These are phyloP conservation scores for Drosophila sordidula DNA, from an alignment of 2,888 invertebrate species.

Conservation along the genomic window DNA sequence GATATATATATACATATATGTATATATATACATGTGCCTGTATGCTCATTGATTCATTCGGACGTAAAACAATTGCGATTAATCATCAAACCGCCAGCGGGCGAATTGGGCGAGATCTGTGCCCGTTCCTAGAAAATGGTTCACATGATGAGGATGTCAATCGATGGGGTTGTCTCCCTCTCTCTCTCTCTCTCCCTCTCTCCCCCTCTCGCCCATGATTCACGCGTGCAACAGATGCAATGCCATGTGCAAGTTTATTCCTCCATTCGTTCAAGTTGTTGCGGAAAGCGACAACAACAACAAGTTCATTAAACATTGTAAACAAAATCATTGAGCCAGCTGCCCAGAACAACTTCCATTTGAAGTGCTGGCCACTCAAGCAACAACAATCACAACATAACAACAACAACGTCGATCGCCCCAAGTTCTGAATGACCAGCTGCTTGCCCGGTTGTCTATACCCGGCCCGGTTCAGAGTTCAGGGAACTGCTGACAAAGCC, in stretches of 20 bases:
- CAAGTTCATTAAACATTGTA: slow-evolving; percentile 55
- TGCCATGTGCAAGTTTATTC: slow-evolving; percentile 43
- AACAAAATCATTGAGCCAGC: slow-evolving; percentile 63
- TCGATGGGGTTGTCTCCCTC: slow-evolving; percentile 1
- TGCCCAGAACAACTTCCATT: slow-evolving; percentile 38
- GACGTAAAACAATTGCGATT: slow-evolving; percentile 42
- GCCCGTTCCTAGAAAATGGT: slow-evolving; percentile 27
- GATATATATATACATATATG: background rate
- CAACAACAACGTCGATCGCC: slow-evolving; percentile 1
- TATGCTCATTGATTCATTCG: slow-evolving; percentile 39
- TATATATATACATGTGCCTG: background rate
- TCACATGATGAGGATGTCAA: slow-evolving; percentile 5
- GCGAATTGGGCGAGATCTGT: slow-evolving; percentile 7
- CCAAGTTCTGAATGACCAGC: slow-evolving; percentile 16
- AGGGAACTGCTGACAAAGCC: slow-evolving; percentile 28
- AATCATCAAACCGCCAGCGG: slow-evolving; percentile 38
- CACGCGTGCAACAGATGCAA: slow-evolving; percentile 21
- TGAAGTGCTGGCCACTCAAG: slow-evolving; percentile 53
- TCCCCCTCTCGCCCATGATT: slow-evolving; percentile 19
- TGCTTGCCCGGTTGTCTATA: slow-evolving; percentile 14
- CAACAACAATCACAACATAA: slow-evolving; percentile 15
- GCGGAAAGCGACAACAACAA: slow-evolving; percentile 30
- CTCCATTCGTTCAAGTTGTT: slow-evolving; percentile 28
- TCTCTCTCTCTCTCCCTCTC: background rate
- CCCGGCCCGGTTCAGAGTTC: slow-evolving; percentile 34